Evolutionary conservation across 2,113 vertebrate species (phyloP).

Genomic region (Mustela nigripes): DNA sequence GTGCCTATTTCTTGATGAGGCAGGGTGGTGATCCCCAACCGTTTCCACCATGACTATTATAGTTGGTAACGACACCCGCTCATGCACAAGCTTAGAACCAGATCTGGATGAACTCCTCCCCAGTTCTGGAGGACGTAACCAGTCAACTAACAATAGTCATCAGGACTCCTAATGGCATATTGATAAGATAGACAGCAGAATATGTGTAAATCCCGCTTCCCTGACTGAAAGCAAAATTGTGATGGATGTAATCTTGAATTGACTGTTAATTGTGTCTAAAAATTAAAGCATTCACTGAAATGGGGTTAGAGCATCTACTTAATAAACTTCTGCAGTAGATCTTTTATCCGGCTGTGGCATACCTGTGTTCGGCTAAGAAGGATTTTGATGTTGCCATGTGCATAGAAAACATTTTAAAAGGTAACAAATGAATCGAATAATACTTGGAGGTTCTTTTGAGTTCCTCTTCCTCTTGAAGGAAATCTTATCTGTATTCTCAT

Average conservation of each 20-base stretch:
- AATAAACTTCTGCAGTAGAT: background rate
- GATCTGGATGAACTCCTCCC: background rate
- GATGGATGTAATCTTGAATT: background rate
- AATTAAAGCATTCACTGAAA: background rate
- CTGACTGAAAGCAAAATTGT: background rate
- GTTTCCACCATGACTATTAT: background rate
- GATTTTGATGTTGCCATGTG: background rate
- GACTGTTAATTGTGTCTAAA: slow-evolving; percentile 14
- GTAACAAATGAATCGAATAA: background rate
- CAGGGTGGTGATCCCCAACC: background rate
- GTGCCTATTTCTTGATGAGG: background rate
- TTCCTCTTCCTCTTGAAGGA: background rate
- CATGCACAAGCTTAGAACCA: background rate
- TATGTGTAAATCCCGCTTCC: background rate
- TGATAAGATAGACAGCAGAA: background rate
- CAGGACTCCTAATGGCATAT: background rate
- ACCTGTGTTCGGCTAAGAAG: background rate
- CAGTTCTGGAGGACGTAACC: background rate
- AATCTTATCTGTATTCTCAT: slow-evolving; percentile 18
- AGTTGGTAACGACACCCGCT: background rate
- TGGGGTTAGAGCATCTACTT: slow-evolving; percentile 34
- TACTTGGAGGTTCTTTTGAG: background rate
- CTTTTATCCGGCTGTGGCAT: background rate
- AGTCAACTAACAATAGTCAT: background rate
- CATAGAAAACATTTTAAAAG: background rate